A percentile compares a stretch with the other conserved stretches of the same genome.
Conservation (phyloP, 2,113 vertebrate genomes). For the Thamnaconus septentrionalis region DNA sequence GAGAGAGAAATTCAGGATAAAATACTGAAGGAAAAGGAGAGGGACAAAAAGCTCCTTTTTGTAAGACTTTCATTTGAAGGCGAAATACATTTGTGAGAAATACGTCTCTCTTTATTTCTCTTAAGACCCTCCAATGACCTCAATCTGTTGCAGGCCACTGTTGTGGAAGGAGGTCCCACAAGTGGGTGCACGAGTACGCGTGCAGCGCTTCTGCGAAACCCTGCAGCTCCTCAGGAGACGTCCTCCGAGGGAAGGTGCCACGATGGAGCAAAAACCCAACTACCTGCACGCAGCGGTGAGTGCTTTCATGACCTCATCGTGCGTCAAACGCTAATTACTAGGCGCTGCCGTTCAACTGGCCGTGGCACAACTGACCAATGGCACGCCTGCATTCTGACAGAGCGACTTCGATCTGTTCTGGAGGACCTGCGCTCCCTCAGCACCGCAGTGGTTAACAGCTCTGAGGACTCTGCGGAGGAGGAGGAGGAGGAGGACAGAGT, state of each 20-base stretch:
- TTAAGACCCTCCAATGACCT: constrained; percentile 4
- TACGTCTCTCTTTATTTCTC: constrained; percentile 3
- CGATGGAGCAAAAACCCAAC: constrained; percentile 24
- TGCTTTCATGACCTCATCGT: background rate
- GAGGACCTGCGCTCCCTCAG: constrained; percentile 72
- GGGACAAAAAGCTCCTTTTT: constrained; percentile 49
- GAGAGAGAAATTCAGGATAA: constrained; percentile 52
- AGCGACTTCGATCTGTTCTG: constrained; percentile 64
- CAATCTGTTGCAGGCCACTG: constrained; percentile 57
- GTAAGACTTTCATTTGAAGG: constrained; percentile 41
- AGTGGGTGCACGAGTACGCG: constrained; percentile 45
- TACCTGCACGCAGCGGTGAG: constrained; percentile 44
- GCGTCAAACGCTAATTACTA: constrained; percentile 1
- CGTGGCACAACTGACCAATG: constrained; percentile 26
- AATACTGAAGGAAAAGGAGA: constrained; percentile 51
- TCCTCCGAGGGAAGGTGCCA: constrained; percentile 30
- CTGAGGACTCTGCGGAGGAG: constrained; percentile 71
- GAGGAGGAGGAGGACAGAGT: constrained; percentile 33
- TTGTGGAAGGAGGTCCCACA: constrained; percentile 41
- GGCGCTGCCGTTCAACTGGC: constrained; percentile 18
- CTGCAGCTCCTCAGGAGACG: constrained; percentile 12
- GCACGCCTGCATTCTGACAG: constrained; percentile 52
- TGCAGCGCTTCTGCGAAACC: constrained; percentile 2
- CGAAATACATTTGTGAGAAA: constrained; percentile 5
- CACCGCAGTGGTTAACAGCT: constrained; percentile 71